A percentile compares a stretch with the other conserved stretches of the same genome.
These are phyloP conservation scores for Dione vanillae DNA, from an alignment of 2,888 invertebrate species.

Conservation along the genomic window DNA sequence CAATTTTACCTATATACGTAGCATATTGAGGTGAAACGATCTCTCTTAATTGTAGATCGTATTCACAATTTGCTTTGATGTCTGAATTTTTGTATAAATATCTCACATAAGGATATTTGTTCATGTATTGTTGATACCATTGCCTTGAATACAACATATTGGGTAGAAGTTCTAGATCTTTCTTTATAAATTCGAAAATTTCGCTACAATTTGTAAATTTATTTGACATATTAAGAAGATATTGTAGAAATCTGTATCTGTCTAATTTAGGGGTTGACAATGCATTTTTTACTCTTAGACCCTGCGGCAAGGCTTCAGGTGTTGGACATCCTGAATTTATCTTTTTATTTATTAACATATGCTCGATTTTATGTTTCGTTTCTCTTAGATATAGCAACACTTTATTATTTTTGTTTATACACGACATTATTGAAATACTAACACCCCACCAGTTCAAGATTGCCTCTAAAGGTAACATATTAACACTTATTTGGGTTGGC, in stretches of 20 bases:
- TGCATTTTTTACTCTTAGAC: conserved; percentile 38
- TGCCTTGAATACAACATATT: conserved; percentile 13
- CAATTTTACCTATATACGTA: conserved; percentile 44
- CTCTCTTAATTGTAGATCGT: conserved; percentile 66
- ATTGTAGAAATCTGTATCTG: not conserved
- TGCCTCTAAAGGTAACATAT: conserved; percentile 46
- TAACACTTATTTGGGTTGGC: conserved; percentile 50
- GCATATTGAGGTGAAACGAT: conserved; percentile 52
- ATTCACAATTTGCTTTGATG: conserved; percentile 37
- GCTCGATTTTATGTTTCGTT: conserved; percentile 51
- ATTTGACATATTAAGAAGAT: conserved; percentile 9
- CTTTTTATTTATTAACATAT: conserved; percentile 56
- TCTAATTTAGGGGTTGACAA: not conserved
- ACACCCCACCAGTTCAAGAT: conserved; percentile 60
- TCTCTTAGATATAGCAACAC: conserved; percentile 49
- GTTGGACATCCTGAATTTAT: conserved; percentile 30
- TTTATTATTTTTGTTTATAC: conserved; percentile 16
- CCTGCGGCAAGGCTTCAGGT: conserved; percentile 35
- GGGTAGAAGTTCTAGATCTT: conserved; percentile 39
- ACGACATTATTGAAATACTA: conserved; percentile 47
- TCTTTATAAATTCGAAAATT: conserved; percentile 41
- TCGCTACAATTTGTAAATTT: conserved; percentile 10
- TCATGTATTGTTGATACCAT: conserved; percentile 47
- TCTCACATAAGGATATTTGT: conserved; percentile 59
- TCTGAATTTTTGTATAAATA: conserved; percentile 55